phyloP scores from a whole-genome alignment of 2,888 invertebrate genomes.

The Dasypolia templi region DNA sequence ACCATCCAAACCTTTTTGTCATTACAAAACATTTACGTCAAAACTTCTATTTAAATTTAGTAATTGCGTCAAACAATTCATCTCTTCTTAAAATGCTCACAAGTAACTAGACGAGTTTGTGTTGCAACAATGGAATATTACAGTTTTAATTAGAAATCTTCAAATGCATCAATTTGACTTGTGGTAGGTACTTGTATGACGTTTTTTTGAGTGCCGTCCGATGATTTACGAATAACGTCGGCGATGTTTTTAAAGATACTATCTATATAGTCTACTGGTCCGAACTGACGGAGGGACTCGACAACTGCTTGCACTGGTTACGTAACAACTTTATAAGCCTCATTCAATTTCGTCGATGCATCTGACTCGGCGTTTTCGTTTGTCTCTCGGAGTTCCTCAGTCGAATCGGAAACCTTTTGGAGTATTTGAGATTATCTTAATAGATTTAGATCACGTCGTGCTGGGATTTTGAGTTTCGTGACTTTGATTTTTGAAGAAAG shows the following conservation, averaged over 20 bases:
- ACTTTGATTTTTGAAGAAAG: conserved; percentile 52
- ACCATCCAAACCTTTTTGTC: conserved; percentile 40
- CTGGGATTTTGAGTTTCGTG: conserved; percentile 51
- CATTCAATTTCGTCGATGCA: conserved; percentile 81
- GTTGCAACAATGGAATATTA: conserved; percentile 76
- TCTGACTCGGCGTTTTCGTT: conserved; percentile 79
- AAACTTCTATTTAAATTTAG: conserved; percentile 55
- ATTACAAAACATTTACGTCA: conserved; percentile 64
- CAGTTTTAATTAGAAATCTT: conserved; percentile 77
- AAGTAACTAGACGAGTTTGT: conserved; percentile 70
- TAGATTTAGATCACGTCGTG: conserved; percentile 59
- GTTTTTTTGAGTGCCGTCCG: conserved; percentile 59
- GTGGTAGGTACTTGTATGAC: conserved; percentile 18
- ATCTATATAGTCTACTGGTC: conserved; percentile 71
- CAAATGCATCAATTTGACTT: conserved; percentile 70
- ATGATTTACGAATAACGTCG: conserved; percentile 80
- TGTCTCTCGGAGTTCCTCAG: conserved; percentile 67
- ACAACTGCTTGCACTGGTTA: conserved; percentile 76
- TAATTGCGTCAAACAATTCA: conserved; percentile 64
- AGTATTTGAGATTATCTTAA: conserved; percentile 59
- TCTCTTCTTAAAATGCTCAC: conserved; percentile 69
- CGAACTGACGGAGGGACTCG: conserved; percentile 52
- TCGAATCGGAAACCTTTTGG: conserved; percentile 54
- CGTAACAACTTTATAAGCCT: conserved; percentile 82
- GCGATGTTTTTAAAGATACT: conserved; percentile 80